A percentile compares a stretch with the other conserved stretches of the same genome.
Evolutionary conservation across 2,797 vertebrate species (phyloP).

Genomic region (Pseudotriccus pelzelni): DNA sequence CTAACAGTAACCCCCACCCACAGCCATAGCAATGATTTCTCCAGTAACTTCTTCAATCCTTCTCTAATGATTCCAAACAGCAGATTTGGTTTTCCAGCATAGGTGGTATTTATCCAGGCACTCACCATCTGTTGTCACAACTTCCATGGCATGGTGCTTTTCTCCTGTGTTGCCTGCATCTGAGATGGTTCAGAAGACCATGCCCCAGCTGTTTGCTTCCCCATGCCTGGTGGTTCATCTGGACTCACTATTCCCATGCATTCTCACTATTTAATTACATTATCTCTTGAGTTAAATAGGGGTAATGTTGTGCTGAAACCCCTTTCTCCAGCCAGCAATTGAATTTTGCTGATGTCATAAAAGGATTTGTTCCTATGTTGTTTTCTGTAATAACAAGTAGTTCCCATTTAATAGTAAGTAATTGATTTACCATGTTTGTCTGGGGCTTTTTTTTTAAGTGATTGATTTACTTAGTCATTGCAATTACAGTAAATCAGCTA

Average conservation of each 20-base stretch:
- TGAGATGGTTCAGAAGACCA: neutral
- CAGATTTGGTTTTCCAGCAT: neutral
- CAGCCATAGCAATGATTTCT: fast-evolving
- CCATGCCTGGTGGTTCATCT: fast-evolving
- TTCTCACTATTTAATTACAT: neutral
- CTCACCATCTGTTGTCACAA: neutral
- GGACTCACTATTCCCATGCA: neutral
- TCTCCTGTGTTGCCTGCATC: neutral
- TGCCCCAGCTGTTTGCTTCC: neutral
- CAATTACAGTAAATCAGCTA: slow-evolving; percentile 25
- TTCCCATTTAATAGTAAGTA: slow-evolving; percentile 31
- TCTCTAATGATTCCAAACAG: neutral
- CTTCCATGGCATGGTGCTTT: neutral
- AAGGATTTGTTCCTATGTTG: slow-evolving; percentile 28
- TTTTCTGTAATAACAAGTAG: slow-evolving; percentile 6
- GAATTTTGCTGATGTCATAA: slow-evolving; percentile 29
- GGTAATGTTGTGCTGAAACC: neutral
- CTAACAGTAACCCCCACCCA: neutral
- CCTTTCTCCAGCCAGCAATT: neutral
- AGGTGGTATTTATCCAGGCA: neutral
- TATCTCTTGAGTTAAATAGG: neutral
- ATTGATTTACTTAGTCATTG: slow-evolving; percentile 33
- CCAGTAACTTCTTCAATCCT: neutral
- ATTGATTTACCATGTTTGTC: slow-evolving; percentile 26
- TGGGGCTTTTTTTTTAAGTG: neutral